A percentile compares a stretch with the other conserved stretches of the same genome.
Conservation (phyloP, 1,140 invertebrate genomes). For the Vanessa tameamea region DNA sequence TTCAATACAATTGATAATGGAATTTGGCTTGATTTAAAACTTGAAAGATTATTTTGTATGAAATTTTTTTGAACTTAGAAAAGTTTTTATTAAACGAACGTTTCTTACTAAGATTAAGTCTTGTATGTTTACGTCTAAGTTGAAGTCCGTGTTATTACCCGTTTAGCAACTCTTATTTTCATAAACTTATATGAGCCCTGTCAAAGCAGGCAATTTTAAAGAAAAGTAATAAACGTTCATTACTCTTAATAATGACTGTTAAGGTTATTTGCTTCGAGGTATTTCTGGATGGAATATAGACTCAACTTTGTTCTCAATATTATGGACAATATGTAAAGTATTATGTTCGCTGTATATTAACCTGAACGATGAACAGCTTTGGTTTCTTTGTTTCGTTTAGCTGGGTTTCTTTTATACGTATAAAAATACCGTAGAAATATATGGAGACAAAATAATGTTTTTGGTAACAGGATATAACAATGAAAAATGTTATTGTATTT, state of each 20-base stretch:
- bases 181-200: constrained; percentile 28
- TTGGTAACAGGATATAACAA: too few relatives aligned
- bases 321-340: not conserved
- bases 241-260: constrained; percentile 16
- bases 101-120: not conserved
- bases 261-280: not conserved
- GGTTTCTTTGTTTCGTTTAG: too few relatives aligned
- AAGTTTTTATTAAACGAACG: not conserved
- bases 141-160: constrained; percentile 38
- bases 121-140: constrained; percentile 37
- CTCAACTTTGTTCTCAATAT: not conserved
- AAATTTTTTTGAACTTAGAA: not conserved
- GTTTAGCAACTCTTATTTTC: constrained; percentile 37
- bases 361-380: not conserved
- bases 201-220: constrained; percentile 18
- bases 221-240: constrained; percentile 16
- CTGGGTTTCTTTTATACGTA: too few relatives aligned
- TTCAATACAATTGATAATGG: too few relatives aligned
- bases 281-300: not conserved
- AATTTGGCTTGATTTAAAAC: too few relatives aligned
- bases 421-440: too few relatives aligned
- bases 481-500: too few relatives aligned
- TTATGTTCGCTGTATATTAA: not conserved
- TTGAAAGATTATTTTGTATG: not conserved
- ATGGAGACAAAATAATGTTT: too few relatives aligned